Base-by-base conservation (phyloP, 1,140 invertebrate species). In the Saccostrea cuccullata region DNA sequence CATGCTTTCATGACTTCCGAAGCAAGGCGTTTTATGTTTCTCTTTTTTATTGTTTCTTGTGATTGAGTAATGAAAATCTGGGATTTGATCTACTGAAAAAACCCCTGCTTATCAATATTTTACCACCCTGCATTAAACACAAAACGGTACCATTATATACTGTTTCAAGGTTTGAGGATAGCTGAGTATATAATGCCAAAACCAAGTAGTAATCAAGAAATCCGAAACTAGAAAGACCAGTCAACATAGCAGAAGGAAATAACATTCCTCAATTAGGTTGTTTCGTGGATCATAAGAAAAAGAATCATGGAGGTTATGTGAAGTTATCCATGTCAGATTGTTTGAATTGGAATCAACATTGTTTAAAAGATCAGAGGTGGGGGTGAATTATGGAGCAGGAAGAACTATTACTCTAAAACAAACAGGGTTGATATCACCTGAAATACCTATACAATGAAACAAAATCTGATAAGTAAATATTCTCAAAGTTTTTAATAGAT, bases 111-210 rank as follows among this genome's bases (percentile, higher is more conserved):
- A 77, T 77, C 70, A 77, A 77, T 77, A 77, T 77, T 77, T 77
- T 77, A 77, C 70, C 15, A 77, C 70, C 70, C 26, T 36, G 70
- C 26, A 36, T 77, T 67, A n/a, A 67, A 67, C 15, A 26, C 70
- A 77, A 30, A 77, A 77, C 70, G 13, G 11, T 77, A 30, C 26
- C 26, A 12, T 77, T 15, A 77, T 77, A 77, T 77, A 77, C 11
- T 77, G 30, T 77, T 77, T 30, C 70, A 36, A 12, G 70, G 70
- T 36, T 77, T 77, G 15, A 15, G 30, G 70, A 77, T 77, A 77
- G 26, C 26, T 77, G 26, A 77, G 26, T 77, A 36, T 77, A 77
- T 77, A 77, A 36, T 77, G 30, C 70, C 70, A 77, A 77, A 77
- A 26, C 70, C 15, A 15, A 77, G 13, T 36, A 30, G 11, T 30